Evolutionary conservation across 2,797 vertebrate genomes (phyloP), one percentile per base, ranked within the genome.

Genomic region (Knipowitschia caucasica): DNA sequence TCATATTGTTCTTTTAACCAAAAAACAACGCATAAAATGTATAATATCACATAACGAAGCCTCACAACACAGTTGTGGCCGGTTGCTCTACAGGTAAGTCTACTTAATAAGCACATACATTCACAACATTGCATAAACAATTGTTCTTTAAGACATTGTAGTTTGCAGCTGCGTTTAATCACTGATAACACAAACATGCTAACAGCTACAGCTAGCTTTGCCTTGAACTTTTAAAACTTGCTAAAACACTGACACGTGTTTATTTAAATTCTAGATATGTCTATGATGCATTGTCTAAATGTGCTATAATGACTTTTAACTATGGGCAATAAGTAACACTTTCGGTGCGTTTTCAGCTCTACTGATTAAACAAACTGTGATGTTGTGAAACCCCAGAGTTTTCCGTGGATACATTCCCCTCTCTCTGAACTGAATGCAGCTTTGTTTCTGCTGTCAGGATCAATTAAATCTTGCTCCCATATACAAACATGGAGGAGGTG

Each of bases 361-460:
- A n/a, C n/a, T 26, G 10, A n/a, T 23, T 52, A 36, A 50, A 53
- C 29, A 49, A 20, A 24, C 25, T 12, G 40, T 59, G 44, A 46
- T 49, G 50, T 44, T 43, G 35, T 67, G 62, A 65, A 65, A 57
- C n/a, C n/a, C n/a, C n/a, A 78, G 62, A 81, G 57, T 43, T 72
- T 67, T 27, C 71, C 57, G 59, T 80, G 59, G 74, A 78, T 80
- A 44, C 77, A 75, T 70, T 73, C 70, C 40, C 55, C 54, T 26
- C 59, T 52, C 50, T 35, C 17, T 59, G 44, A 43, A 56, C 58
- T 81, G 79, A 82, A 82, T 75, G 71, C 64, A 64, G 69, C 78
- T 81, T 84, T 84, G 79, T 84, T 70, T 78, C 55, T 66, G 66
- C 72, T 81, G 81, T 83, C 78, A 56, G 59, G 49, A 60, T 78